Evolutionary conservation across 2,113 vertebrate genomes (phyloP).

Genomic region (Phodopus roborovskii): DNA sequence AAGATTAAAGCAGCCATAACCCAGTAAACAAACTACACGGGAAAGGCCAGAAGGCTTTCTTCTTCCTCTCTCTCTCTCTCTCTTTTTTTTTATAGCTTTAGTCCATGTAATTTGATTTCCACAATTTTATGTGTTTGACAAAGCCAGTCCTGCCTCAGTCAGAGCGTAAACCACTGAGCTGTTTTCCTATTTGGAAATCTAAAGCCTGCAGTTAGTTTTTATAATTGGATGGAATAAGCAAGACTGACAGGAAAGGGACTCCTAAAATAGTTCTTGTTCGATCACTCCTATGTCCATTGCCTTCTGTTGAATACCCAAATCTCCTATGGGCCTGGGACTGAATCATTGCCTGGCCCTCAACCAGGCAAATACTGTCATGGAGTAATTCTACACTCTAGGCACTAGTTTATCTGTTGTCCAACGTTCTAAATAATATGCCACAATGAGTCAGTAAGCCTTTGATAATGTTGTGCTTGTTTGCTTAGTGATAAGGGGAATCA

Average conservation of each 20-base stretch:
- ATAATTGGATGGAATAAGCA: neutral
- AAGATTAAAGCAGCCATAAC: constrained; percentile 64
- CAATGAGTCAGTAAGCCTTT: constrained; percentile 16
- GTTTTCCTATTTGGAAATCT: constrained; percentile 58
- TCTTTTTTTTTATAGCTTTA: neutral
- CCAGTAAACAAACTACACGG: constrained; percentile 64
- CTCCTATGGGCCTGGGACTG: neutral
- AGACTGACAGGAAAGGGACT: constrained; percentile 45
- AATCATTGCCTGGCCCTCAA: neutral
- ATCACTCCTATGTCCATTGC: neutral
- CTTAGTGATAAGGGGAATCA: constrained; percentile 33
- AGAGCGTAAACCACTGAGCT: constrained; percentile 43
- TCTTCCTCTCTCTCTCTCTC: no score
- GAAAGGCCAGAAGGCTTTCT: constrained; percentile 39
- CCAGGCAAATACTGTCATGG: neutral
- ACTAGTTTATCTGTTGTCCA: neutral
- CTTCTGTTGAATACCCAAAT: neutral
- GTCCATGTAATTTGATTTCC: constrained; percentile 48
- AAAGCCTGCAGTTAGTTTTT: constrained; percentile 28
- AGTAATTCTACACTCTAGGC: neutral
- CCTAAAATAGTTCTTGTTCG: constrained; percentile 38
- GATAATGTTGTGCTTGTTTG: constrained; percentile 3
- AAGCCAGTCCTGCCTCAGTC: constrained; percentile 19
- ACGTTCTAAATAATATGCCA: neutral
- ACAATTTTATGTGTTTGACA: neutral